phyloP scores from a whole-genome alignment of 1,140 invertebrate genomes.

The Ceratitis capitata region DNA sequence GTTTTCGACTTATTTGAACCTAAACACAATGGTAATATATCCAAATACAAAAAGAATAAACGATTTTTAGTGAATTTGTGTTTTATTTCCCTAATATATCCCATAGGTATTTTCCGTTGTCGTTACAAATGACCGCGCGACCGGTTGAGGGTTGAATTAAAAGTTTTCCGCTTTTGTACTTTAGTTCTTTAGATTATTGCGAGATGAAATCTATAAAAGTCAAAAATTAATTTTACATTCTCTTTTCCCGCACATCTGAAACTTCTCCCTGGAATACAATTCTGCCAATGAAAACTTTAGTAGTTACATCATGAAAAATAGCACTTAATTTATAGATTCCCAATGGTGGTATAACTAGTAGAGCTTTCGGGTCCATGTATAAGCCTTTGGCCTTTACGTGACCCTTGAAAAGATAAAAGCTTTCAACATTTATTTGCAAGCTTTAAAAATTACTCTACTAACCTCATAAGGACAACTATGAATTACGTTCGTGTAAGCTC shows the following conservation, averaged over 20 bases:
- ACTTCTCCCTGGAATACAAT: background rate
- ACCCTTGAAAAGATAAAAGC: background rate
- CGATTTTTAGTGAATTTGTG: too few species aligned
- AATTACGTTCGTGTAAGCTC: background rate
- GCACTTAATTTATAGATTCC: background rate
- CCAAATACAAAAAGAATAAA: too few species aligned
- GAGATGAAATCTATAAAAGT: background rate
- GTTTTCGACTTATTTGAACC: too few species aligned
- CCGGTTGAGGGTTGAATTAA: too few species aligned
- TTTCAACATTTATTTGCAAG: background rate
- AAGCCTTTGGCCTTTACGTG: background rate
- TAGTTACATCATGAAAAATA: background rate
- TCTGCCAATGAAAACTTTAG: background rate
- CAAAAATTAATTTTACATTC: background rate
- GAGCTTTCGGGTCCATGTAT: background rate
- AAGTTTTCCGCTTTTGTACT: too few species aligned
- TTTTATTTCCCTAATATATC: too few species aligned
- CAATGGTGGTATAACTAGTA: background rate
- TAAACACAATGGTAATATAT: too few species aligned
- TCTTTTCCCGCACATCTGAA: background rate
- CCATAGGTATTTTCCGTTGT: too few species aligned
- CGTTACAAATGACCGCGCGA: too few species aligned
- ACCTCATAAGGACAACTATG: background rate
- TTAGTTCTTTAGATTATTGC: too few species aligned
- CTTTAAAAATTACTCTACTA: background rate